Percentiles rank a stretch among this genome's conserved stretches.
Evolutionary conservation across 2,888 invertebrate genomes (phyloP).

Genomic region (Halocaridina rubra): DNA sequence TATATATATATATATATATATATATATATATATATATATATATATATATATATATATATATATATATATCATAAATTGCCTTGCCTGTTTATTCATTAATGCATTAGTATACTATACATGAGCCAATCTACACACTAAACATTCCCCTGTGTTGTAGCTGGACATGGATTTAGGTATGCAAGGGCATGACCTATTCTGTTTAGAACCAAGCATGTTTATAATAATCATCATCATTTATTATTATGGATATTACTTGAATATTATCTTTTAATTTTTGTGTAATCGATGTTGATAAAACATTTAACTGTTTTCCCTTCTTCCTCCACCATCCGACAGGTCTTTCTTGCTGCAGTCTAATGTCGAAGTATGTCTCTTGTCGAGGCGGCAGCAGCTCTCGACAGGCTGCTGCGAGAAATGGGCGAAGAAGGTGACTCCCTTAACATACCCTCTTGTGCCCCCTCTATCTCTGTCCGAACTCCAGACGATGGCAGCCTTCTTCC

Average conservation of each 20-base stretch:
- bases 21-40: too few relatives aligned
- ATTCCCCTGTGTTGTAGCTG: too few relatives aligned
- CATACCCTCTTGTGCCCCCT: not conserved
- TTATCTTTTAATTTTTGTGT: not conserved
- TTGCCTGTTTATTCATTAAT: too few relatives aligned
- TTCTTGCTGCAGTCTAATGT: not conserved
- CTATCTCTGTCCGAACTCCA: not conserved
- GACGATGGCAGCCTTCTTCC: constrained; percentile 5
- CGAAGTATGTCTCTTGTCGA: constrained; percentile 50
- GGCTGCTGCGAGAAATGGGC: constrained; percentile 15
- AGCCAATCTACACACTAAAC: too few relatives aligned
- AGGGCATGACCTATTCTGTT: not conserved
- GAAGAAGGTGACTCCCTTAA: not conserved
- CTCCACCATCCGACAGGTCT: not conserved
- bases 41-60: too few relatives aligned
- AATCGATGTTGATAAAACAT: not conserved
- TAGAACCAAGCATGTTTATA: not conserved
- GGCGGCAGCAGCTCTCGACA: constrained; percentile 56
- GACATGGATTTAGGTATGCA: too few relatives aligned
- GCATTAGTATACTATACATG: too few relatives aligned
- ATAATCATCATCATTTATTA: not conserved
- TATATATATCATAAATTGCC: too few relatives aligned
- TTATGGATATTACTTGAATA: not conserved
- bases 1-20: too few relatives aligned
- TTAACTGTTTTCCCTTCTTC: not conserved